These are phyloP conservation scores for Corythucha ciliata DNA, from an alignment of 2,888 invertebrate species.

Conservation along the genomic window DNA sequence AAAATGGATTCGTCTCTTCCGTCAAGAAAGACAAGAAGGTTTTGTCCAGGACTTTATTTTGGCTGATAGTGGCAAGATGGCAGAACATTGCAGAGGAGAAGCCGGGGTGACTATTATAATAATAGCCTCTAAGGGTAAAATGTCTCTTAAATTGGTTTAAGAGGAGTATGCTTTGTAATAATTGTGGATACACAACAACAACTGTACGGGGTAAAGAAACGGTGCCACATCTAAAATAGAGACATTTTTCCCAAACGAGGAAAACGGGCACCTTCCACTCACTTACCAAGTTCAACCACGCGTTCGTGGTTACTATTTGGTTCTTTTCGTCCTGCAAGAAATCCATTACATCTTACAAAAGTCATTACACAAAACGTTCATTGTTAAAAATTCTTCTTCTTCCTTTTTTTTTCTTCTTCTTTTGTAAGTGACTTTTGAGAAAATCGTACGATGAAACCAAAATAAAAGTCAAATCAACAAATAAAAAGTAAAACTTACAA, in stretches of 20 bases:
- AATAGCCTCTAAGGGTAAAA: constrained; percentile 31
- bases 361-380: neutral
- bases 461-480: too few relatives aligned
- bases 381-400: neutral
- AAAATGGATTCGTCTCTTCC: too few relatives aligned
- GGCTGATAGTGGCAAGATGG: too few relatives aligned
- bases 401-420: neutral
- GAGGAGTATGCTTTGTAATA: constrained; percentile 27
- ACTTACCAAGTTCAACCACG: constrained; percentile 51
- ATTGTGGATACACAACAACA: constrained; percentile 27
- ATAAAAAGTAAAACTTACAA: too few relatives aligned
- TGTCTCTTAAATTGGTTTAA: constrained; percentile 29
- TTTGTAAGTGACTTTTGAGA: too few relatives aligned
- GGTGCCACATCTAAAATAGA: constrained; percentile 28
- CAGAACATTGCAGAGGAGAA: constrained; percentile 31
- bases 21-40: too few relatives aligned
- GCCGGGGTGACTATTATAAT: constrained; percentile 31
- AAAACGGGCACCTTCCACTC: constrained; percentile 27
- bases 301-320: constrained; percentile 51
- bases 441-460: too few relatives aligned
- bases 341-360: constrained; percentile 29
- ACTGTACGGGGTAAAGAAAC: constrained; percentile 26
- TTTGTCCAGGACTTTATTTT: too few relatives aligned
- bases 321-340: constrained; percentile 51
- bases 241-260: constrained; percentile 27